Conservation (phyloP, 2,113 vertebrate genomes). For the Microtus oregoni region DNA sequence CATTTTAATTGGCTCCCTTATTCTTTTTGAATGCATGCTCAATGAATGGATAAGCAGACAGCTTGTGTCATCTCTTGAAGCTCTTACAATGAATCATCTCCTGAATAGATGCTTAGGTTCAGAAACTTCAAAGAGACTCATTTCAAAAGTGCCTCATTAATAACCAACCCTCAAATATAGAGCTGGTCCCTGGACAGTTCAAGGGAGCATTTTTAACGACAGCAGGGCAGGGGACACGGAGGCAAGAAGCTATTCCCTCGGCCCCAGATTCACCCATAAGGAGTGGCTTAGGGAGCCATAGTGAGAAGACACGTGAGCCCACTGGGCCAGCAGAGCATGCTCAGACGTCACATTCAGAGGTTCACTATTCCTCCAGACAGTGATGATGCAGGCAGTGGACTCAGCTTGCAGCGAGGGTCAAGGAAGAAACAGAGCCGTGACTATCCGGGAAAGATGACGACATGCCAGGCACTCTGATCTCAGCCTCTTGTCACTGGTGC, state of each 20-base stretch:
- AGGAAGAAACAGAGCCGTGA: not conserved
- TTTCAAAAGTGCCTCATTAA: not conserved
- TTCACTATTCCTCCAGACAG: not conserved
- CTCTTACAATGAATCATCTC: not conserved
- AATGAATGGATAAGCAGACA: not conserved
- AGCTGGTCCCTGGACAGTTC: not conserved
- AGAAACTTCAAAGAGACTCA: not conserved
- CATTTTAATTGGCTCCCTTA: not conserved
- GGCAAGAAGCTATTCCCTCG: not conserved
- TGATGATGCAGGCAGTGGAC: not conserved
- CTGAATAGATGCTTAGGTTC: not conserved
- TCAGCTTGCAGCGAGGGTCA: not conserved
- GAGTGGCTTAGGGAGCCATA: fast-evolving
- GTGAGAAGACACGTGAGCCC: fast-evolving
- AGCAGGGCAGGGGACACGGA: fast-evolving
- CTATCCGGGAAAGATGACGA: fast-evolving
- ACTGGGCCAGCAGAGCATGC: fast-evolving
- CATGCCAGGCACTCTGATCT: fast-evolving
- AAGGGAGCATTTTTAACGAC: fast-evolving
- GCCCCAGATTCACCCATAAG: fast-evolving
- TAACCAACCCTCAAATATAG: not conserved
- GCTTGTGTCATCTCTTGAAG: not conserved
- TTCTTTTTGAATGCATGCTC: not conserved
- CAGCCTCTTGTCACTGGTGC: too few species aligned
- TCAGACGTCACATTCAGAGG: not conserved